Evolutionary conservation across 2,888 invertebrate species (phyloP), one percentile per base, ranked within the genome.

Genomic region (Agrochola litura): DNA sequence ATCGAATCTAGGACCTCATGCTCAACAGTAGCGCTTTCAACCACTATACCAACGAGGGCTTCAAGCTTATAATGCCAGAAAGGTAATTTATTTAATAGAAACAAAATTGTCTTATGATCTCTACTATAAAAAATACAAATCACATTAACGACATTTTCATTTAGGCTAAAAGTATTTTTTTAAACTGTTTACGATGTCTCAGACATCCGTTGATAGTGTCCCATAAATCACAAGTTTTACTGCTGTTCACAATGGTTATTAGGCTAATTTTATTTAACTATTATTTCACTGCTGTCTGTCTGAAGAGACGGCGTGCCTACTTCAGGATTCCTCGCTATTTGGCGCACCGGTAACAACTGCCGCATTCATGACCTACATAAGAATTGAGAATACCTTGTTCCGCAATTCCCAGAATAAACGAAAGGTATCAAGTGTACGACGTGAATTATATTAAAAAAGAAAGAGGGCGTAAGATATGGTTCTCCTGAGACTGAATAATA

Each of bases 171-270:
- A 79, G 68, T 86, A 82, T 79, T 82, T 68, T 30, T 70, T 79
- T 82, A 72, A 86, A 80, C 77, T 80, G 84, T 85, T 84, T 81
- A 83, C 83, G 85, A 89, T 86, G 86, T 84, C 77, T 84, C 86
- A 86, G 89, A 88, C 87, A 89, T 88, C 87, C 87, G 87, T 82
- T 76, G 66, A 73, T 80, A 88, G 85, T 79, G 79, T 63, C 76
- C 78, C 71, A 83, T 92, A 92, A 92, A 92, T 93, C 88, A 90
- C 78, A 41, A 74, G 82, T 86, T 93, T 93, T 92, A 93, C 87
- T 85, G 86, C 88, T 82, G 74, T 83, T 78, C 78, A 85, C 87
- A 89, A 85, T 88, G 84, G 86, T 82, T 87, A 86, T 86, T 88
- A 70, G 72, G 81, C 77, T 82, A 82, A 83, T 85, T 89, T 86